These are phyloP conservation scores for Melinaea marsaeus DNA, from an alignment of 2,888 invertebrate species.

Conservation along the genomic window DNA sequence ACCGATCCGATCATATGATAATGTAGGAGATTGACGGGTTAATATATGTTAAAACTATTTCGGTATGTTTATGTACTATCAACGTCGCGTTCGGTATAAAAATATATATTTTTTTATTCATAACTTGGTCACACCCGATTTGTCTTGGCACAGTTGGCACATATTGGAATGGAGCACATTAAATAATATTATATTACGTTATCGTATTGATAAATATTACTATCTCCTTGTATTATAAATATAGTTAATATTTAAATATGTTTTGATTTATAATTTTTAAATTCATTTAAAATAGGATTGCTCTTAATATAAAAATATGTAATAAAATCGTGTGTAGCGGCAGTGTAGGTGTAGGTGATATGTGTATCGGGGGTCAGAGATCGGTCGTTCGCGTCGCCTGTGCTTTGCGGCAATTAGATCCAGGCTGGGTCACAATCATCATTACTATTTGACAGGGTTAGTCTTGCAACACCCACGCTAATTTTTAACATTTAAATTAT, in stretches of 20 bases:
- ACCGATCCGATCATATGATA: conserved; percentile 33
- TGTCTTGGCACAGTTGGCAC: conserved; percentile 16
- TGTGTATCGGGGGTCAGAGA: conserved; percentile 68
- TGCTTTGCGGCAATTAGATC: conserved; percentile 58
- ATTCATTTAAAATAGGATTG: no score
- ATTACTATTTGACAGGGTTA: conserved; percentile 54
- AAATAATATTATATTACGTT: conserved; percentile 10
- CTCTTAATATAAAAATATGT: conserved; percentile 26
- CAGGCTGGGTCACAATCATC: conserved; percentile 59
- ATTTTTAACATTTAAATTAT: conserved; percentile 1
- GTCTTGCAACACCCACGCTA: conserved; percentile 58
- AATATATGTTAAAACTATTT: conserved; percentile 14
- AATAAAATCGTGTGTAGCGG: conserved; percentile 40
- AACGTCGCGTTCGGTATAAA: conserved; percentile 9
- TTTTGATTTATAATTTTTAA: no score
- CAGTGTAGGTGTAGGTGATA: conserved; percentile 55
- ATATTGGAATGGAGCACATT: conserved; percentile 12
- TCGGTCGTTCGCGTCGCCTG: conserved; percentile 64
- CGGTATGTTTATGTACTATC: not conserved
- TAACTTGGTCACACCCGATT: conserved; percentile 2
- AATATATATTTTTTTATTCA: conserved; percentile 9
- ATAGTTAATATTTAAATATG: no score
- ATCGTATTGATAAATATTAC: not conserved
- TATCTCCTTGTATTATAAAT: no score
- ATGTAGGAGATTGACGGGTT: conserved; percentile 32